Conservation (phyloP, 2,888 invertebrate genomes). For the Physocephala rufipes region DNA sequence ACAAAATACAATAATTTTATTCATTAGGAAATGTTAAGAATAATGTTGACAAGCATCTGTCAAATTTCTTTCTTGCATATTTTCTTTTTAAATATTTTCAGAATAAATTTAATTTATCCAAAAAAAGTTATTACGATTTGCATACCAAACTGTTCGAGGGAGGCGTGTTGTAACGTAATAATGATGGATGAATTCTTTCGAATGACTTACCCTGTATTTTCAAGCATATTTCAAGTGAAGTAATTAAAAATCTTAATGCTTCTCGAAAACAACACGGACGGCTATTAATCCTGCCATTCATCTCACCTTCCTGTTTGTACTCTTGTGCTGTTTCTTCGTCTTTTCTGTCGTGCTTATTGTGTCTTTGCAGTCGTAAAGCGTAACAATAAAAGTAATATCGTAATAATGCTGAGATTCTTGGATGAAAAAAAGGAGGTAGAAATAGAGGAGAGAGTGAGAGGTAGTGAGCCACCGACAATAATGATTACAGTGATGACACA, state of each 20-base stretch:
- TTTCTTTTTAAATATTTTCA: too few species aligned
- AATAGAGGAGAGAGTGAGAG: too few species aligned
- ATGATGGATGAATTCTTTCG: too few species aligned
- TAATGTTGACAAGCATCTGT: neutral
- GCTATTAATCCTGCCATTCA: neutral
- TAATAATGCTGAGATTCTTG: neutral
- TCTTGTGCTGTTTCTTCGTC: neutral
- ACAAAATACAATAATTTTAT: neutral
- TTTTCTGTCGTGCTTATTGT: conserved; percentile 8
- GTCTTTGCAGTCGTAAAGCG: neutral
- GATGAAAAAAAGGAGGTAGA: too few species aligned
- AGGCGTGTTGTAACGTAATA: too few species aligned
- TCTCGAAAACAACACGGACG: conserved; percentile 4
- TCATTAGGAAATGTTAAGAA: neutral
- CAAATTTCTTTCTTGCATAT: too few species aligned
- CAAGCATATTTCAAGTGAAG: too few species aligned
- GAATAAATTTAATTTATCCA: too few species aligned
- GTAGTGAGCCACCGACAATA: neutral
- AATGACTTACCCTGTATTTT: neutral
- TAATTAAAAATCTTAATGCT: conserved; percentile 20
- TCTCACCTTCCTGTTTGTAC: conserved; percentile 2
- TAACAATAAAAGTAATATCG: conserved; percentile 1
- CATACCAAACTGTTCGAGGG: too few species aligned
- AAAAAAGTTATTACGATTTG: too few species aligned
- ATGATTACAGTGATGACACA: conserved; percentile 30